Conservation (phyloP, 2,888 invertebrate genomes). For the Charanyca ferruginea region DNA sequence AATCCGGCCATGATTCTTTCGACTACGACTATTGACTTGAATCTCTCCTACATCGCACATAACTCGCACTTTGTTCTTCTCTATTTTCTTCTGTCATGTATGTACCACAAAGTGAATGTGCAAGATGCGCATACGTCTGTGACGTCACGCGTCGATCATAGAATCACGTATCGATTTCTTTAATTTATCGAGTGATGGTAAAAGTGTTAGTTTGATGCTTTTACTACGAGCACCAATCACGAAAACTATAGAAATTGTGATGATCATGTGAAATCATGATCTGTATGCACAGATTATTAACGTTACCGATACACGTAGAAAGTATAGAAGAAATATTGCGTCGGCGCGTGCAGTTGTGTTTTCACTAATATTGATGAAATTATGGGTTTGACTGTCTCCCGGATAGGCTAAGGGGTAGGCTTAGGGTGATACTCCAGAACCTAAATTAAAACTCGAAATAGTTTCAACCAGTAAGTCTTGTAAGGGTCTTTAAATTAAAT, state of each 20-base stretch:
- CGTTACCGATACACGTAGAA: constrained; percentile 54
- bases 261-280: constrained; percentile 58
- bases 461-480: too few species aligned
- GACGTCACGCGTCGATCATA: constrained; percentile 27
- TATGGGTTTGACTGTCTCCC: not conserved
- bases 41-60: not conserved
- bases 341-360: constrained; percentile 27
- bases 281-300: constrained; percentile 26
- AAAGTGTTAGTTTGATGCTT: constrained; percentile 46
- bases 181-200: constrained; percentile 57
- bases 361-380: constrained; percentile 18
- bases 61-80: not conserved
- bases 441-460: too few species aligned
- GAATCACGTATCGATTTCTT: constrained; percentile 57
- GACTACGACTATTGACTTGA: not conserved
- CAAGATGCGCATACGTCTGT: constrained; percentile 14
- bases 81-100: constrained; percentile 9
- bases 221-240: constrained; percentile 39
- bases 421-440: too few species aligned
- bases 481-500: too few species aligned
- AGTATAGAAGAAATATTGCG: constrained; percentile 49
- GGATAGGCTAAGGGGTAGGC: too few species aligned
- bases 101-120: constrained; percentile 40
- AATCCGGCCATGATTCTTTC: too few species aligned
- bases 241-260: constrained; percentile 62